phyloP scores from a whole-genome alignment of 2,113 vertebrate genomes.

The Maccullochella peelii region DNA sequence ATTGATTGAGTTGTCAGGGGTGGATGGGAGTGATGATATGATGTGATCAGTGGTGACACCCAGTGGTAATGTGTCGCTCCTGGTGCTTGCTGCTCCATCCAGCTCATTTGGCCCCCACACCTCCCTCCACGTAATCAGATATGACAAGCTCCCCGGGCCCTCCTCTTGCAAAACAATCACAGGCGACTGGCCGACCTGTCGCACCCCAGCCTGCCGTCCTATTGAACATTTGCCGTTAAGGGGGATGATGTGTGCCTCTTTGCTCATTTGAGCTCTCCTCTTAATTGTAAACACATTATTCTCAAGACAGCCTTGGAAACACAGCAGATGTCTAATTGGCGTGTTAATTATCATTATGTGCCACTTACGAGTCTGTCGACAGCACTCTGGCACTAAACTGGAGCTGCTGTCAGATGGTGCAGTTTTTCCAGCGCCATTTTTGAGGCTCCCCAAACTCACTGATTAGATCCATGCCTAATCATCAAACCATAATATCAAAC shows the following conservation, averaged over 20 bases:
- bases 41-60: constrained; percentile 79
- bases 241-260: constrained; percentile 45
- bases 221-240: constrained; percentile 37
- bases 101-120: constrained; percentile 55
- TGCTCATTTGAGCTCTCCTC: constrained; percentile 52
- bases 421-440: constrained; percentile 19
- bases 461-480: constrained; percentile 47
- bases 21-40: constrained; percentile 52
- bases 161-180: constrained; percentile 57
- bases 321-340: constrained; percentile 77
- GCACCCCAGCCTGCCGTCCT: constrained; percentile 20
- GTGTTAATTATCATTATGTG: constrained; percentile 73
- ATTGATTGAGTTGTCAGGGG: constrained; percentile 70
- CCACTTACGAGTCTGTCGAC: constrained; percentile 64
- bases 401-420: constrained; percentile 68
- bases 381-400: constrained; percentile 53
- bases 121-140: constrained; percentile 67
- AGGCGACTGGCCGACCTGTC: constrained; percentile 7
- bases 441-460: constrained; percentile 29
- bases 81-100: constrained; percentile 66
- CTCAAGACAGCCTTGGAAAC: constrained; percentile 64
- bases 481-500: constrained; percentile 36
- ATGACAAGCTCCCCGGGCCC: constrained; percentile 67
- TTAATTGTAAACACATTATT: constrained; percentile 65
- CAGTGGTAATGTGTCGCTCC: constrained; percentile 68